phyloP scores from a whole-genome alignment of 2,888 invertebrate species.

The Rotaria sp. region DNA sequence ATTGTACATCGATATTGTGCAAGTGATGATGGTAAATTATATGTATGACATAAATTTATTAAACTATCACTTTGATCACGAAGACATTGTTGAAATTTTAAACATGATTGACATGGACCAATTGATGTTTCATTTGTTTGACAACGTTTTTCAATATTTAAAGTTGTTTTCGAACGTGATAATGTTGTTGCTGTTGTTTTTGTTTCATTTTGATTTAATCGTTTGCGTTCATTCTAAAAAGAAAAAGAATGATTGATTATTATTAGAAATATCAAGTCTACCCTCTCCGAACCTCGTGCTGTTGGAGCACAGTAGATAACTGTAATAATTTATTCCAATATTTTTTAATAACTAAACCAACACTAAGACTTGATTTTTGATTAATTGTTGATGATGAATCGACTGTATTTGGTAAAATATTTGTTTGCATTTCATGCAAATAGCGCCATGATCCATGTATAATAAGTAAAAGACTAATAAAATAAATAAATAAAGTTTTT shows the following conservation, averaged over 20 bases:
- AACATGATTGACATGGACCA: conserved; percentile 54
- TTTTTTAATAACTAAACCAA: conserved; percentile 49
- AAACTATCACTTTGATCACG: conserved; percentile 48
- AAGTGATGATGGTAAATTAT: conserved; percentile 50
- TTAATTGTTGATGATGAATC: neutral
- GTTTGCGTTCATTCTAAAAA: neutral
- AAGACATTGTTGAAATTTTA: conserved; percentile 50
- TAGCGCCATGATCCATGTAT: conserved; percentile 25
- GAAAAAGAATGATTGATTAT: neutral
- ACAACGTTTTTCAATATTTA: conserved; percentile 45
- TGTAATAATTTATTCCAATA: conserved; percentile 51
- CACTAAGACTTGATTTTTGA: conserved; percentile 35
- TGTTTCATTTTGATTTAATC: neutral
- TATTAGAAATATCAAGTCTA: neutral
- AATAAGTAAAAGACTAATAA: neutral
- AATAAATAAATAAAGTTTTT: too few species aligned
- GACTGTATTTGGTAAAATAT: neutral
- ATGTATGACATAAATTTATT: conserved; percentile 48
- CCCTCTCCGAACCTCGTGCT: conserved; percentile 47
- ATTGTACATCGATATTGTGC: conserved; percentile 46
- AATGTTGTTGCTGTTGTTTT: neutral
- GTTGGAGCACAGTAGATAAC: conserved; percentile 46
- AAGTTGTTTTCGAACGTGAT: neutral
- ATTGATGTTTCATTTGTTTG: conserved; percentile 55
- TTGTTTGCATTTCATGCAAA: neutral